Conservation (phyloP, 2,113 vertebrate species). For the Coracopsis vasa region DNA sequence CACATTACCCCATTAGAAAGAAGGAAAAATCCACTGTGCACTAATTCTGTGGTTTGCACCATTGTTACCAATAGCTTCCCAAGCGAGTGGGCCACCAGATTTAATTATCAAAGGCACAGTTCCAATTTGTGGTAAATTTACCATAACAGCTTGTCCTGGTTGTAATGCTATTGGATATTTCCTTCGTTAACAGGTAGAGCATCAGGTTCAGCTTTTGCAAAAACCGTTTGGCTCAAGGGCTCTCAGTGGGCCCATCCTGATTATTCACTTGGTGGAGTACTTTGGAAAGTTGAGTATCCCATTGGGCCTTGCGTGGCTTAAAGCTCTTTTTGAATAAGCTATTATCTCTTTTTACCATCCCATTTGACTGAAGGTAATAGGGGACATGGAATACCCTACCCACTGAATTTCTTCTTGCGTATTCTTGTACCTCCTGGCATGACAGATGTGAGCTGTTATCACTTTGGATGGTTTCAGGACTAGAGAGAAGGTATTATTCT, state of each 20-base stretch:
- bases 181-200: neutral
- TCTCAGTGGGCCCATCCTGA: neutral
- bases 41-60: neutral
- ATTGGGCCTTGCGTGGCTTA: neutral
- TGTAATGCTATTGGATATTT: neutral
- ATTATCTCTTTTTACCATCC: neutral
- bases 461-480: neutral
- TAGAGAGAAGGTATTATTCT: neutral
- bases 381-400: neutral
- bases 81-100: rapidly evolving
- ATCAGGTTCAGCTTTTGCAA: neutral
- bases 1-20: neutral
- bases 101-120: neutral
- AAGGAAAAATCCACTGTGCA: neutral
- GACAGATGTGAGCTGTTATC: neutral
- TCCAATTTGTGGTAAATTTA: neutral
- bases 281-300: neutral
- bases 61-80: neutral
- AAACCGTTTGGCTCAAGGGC: neutral
- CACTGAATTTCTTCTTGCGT: neutral
- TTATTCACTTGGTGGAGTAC: neutral
- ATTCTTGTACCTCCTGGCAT: neutral
- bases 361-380: neutral
- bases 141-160: neutral
- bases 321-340: neutral